Evolutionary conservation across 1,140 invertebrate species (phyloP), one percentile per base, ranked within the genome.

Genomic region (Camponotus floridanus): DNA sequence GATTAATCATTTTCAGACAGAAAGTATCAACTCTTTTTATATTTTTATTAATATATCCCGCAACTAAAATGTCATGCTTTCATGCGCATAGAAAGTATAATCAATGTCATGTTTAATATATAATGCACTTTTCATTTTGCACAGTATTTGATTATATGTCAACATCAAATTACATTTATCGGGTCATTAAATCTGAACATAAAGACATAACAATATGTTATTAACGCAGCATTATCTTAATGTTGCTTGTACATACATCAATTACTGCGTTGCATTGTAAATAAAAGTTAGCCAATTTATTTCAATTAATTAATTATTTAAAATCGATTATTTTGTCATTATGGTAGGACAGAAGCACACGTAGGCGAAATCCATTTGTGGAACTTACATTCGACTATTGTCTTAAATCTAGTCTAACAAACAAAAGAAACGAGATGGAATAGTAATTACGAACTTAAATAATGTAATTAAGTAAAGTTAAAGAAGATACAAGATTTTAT

Each of bases 221-320:
- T 89, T 86, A 86, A 89, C 64, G 70, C 70, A 62, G 62, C 79
- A 89, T 89, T 86, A 89, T 74, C 70, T 86, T 86, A 67, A 45
- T 7, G 26, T 71, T n/a, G 51, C 68, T 5, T 64, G 64, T 57
- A 76, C 45, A 62, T 26, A 57, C 73, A 55, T 4, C 0, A 89
- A 86, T 89, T 89, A 74, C 61, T 57, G 76, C 42, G 62, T 73
- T 76, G 78, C 48, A 70, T 21, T 7, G 67, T 78, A 86, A 81
- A 86, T 48, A n/a, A 88, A 26, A 79, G 83, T 88, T 88, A 78
- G 55, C 31, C 57, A 33, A 73, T 73, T 83, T 83, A 83, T 61
- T 18, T 61, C 26, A 81, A 61, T 48, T 83, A 83, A 83, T 73
- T 83, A 83, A 7, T 33, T n/a, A n/a, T 39, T 42, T 83, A 26